Percentiles rank a stretch among this genome's conserved stretches.
These are phyloP conservation scores for Luidia sarsii DNA, from an alignment of 53 echinoderm and acorn worm genomes.

Conservation along the genomic window DNA sequence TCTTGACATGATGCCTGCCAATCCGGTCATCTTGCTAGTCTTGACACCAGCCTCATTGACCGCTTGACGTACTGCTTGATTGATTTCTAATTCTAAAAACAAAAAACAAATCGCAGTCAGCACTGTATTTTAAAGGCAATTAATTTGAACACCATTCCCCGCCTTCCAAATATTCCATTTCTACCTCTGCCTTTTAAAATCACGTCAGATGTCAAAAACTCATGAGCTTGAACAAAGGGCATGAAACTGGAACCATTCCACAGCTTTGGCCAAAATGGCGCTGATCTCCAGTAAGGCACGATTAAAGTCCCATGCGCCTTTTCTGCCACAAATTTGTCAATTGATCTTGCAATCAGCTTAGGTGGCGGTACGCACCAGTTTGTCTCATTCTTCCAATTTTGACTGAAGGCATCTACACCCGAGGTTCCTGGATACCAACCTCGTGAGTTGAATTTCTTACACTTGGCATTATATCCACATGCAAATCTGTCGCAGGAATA, in stretches of 20 bases:
- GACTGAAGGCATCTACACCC: slow-evolving; percentile 3
- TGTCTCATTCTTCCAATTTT: neutral
- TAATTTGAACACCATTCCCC: neutral
- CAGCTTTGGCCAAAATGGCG: neutral
- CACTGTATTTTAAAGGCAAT: neutral
- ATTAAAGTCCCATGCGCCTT: neutral
- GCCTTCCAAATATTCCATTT: neutral
- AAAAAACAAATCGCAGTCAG: too few species aligned
- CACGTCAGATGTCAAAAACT: neutral
- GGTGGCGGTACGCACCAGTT: slow-evolving; percentile 13
- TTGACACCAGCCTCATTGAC: neutral
- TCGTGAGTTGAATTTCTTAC: neutral
- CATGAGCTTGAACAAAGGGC: neutral
- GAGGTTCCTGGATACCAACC: neutral
- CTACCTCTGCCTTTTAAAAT: neutral
- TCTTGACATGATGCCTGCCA: slow-evolving; percentile 11
- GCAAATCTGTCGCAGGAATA: slow-evolving; percentile 38
- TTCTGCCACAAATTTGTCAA: neutral
- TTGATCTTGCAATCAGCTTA: neutral
- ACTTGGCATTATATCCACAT: neutral
- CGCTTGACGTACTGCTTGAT: neutral
- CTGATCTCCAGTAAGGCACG: neutral
- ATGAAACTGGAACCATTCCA: neutral
- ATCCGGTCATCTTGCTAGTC: neutral
- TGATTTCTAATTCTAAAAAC: neutral